Evolutionary conservation across 2,888 invertebrate species (phyloP).

Genomic region (Notodonta ziczac): DNA sequence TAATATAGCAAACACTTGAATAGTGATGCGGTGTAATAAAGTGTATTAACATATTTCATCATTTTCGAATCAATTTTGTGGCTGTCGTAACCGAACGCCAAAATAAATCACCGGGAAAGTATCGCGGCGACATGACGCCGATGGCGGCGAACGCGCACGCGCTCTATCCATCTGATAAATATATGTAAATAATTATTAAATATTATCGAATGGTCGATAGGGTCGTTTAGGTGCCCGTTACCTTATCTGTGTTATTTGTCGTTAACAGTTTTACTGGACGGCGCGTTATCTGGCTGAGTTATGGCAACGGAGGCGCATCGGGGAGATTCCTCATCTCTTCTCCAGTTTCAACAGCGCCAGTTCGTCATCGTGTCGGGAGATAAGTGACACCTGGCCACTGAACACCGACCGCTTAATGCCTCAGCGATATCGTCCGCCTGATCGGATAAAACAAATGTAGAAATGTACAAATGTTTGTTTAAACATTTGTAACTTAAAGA

Average conservation of each 20-base stretch:
- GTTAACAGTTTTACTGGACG: constrained; percentile 73
- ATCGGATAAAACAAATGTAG: constrained; percentile 24
- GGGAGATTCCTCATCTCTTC: constrained; percentile 59
- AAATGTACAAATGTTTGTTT: background rate
- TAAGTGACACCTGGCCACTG: constrained; percentile 51
- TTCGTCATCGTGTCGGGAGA: constrained; percentile 56
- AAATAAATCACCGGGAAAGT: constrained; percentile 60
- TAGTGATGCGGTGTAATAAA: constrained; percentile 24
- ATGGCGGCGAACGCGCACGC: constrained; percentile 68
- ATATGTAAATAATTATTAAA: constrained; percentile 82
- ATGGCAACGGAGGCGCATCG: constrained; percentile 58
- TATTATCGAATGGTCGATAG: constrained; percentile 78
- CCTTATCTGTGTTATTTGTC: constrained; percentile 81
- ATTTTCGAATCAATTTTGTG: constrained; percentile 42
- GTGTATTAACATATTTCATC: constrained; percentile 43
- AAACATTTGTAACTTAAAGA: background rate
- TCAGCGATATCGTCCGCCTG: constrained; percentile 38
- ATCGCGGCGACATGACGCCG: constrained; percentile 61
- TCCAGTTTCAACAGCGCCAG: constrained; percentile 65
- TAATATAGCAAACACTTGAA: constrained; percentile 19
- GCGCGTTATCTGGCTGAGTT: constrained; percentile 78
- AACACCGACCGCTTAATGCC: constrained; percentile 35
- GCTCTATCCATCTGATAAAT: constrained; percentile 76
- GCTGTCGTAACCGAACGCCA: constrained; percentile 50
- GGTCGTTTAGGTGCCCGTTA: constrained; percentile 79